Evolutionary conservation across 2,797 vertebrate species (phyloP).

Genomic region (Buphagus erythrorhynchus): DNA sequence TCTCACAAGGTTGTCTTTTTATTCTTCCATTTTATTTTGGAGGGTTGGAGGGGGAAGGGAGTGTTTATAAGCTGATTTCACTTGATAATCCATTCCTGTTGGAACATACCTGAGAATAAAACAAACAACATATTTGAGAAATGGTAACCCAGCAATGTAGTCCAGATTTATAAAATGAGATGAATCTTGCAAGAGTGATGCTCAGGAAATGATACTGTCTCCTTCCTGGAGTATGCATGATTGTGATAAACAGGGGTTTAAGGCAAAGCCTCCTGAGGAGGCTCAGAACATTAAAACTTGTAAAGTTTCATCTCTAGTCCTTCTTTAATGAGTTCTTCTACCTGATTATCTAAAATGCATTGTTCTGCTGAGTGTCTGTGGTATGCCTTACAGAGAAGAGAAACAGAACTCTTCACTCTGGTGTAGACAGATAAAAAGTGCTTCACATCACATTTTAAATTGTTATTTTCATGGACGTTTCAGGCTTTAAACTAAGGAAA

Average conservation of each 20-base stretch:
- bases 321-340: neutral
- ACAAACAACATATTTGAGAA: neutral
- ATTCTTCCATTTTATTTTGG: neutral
- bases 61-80: neutral
- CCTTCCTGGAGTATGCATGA: neutral
- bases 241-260: neutral
- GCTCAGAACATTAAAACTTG: neutral
- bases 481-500: slow-evolving; percentile 93
- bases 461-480: neutral
- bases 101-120: neutral
- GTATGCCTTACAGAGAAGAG: neutral
- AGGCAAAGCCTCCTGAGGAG: neutral
- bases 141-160: neutral
- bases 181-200: neutral
- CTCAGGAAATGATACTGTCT: neutral
- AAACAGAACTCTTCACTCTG: neutral
- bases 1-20: neutral
- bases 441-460: neutral
- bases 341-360: neutral
- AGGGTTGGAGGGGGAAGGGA: rapidly evolving
- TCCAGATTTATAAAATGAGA: neutral
- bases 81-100: neutral
- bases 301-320: neutral
- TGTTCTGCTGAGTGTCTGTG: neutral
- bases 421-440: neutral